Percentiles rank a stretch among this genome's conserved stretches.
These are phyloP conservation scores for Carapus acus DNA, from an alignment of 2,797 vertebrate genomes.

Conservation along the genomic window DNA sequence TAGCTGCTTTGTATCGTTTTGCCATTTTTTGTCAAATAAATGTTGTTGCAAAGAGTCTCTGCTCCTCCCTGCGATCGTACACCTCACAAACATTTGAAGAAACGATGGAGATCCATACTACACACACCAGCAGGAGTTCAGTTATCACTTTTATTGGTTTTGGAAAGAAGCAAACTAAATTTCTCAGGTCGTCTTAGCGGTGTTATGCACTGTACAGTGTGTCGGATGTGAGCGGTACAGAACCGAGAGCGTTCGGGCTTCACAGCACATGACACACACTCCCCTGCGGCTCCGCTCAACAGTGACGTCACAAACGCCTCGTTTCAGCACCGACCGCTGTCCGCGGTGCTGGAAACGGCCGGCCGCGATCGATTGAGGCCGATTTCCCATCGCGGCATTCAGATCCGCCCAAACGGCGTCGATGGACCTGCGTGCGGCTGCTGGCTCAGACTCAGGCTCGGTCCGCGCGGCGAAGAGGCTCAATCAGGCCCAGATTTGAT, in stretches of 20 bases:
- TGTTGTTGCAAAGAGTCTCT: slow-evolving; percentile 40
- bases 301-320: slow-evolving; percentile 53
- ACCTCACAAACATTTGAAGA: background rate
- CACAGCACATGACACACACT: slow-evolving; percentile 55
- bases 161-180: slow-evolving; percentile 76
- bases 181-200: slow-evolving; percentile 68
- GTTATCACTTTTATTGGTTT: slow-evolving; percentile 78
- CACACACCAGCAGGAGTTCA: slow-evolving; percentile 37
- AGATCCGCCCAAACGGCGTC: no score
- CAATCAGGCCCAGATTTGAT: slow-evolving; percentile 1
- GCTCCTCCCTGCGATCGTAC: background rate
- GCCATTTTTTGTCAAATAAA: slow-evolving; percentile 67
- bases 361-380: no score
- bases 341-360: no score
- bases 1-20: slow-evolving; percentile 45
- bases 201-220: slow-evolving; percentile 69
- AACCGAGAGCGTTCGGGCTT: slow-evolving; percentile 64
- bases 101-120: background rate
- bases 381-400: no score
- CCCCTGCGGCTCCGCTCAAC: slow-evolving; percentile 54
- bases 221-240: slow-evolving; percentile 66
- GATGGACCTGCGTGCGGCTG: no score
- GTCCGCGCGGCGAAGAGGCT: slow-evolving; percentile 4
- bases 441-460: slow-evolving; percentile 27
- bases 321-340: slow-evolving; percentile 57